Evolutionary conservation across 2,888 invertebrate species (phyloP).

Genomic region (Teinopalpus imperialis): DNA sequence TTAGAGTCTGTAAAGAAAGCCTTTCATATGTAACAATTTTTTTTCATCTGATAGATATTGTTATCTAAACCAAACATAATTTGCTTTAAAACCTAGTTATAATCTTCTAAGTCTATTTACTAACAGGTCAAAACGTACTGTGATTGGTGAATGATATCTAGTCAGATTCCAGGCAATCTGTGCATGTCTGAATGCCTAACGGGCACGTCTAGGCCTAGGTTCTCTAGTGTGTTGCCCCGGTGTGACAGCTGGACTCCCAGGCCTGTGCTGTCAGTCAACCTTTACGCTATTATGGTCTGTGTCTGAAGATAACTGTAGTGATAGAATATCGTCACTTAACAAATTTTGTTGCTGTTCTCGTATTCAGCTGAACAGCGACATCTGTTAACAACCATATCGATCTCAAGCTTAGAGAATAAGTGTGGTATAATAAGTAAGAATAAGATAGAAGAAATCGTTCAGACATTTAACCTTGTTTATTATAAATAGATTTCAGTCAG

Average conservation of each 20-base stretch:
- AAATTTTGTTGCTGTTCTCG: constrained; percentile 46
- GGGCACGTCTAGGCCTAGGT: constrained; percentile 53
- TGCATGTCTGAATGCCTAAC: constrained; percentile 70
- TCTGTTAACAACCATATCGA: not conserved
- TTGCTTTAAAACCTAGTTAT: not conserved
- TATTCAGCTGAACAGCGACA: not conserved
- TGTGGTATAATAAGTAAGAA: too few species aligned
- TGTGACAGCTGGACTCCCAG: constrained; percentile 48
- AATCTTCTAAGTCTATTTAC: constrained; percentile 20
- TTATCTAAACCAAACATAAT: too few species aligned
- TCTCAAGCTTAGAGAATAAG: not conserved
- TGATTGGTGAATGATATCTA: constrained; percentile 60
- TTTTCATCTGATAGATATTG: too few species aligned
- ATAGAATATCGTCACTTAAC: constrained; percentile 45
- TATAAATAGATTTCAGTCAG: too few species aligned
- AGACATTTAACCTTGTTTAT: too few species aligned
- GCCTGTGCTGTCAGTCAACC: constrained; percentile 66
- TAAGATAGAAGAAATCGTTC: too few species aligned
- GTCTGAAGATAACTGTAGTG: constrained; percentile 53
- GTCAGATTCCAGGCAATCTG: constrained; percentile 64
- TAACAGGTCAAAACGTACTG: constrained; percentile 16
- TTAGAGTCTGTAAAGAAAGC: too few species aligned
- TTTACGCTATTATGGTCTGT: constrained; percentile 51
- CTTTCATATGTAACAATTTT: too few species aligned
- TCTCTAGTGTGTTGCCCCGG: constrained; percentile 41